Conservation (phyloP, 2,888 invertebrate genomes). For the Caenorhabditis angaria region DNA sequence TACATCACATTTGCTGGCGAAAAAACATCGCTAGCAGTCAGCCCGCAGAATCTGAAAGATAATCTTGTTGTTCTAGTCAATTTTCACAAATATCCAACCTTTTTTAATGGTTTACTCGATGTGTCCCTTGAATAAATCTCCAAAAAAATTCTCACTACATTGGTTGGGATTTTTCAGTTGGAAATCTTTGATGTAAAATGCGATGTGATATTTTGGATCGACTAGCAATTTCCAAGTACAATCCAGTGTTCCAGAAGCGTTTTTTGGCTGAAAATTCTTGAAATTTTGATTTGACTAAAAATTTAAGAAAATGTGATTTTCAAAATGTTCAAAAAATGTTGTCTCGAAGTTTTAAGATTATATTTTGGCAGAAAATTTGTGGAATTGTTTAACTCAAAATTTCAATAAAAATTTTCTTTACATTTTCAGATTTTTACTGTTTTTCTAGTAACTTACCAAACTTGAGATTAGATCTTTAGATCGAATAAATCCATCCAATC, state of each 20-base stretch:
- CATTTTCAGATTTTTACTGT: not conserved
- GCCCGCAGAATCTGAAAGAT: conserved; percentile 56
- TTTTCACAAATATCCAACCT: not conserved
- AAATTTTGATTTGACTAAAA: not conserved
- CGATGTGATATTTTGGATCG: conserved; percentile 44
- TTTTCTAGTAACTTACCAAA: conserved; percentile 7
- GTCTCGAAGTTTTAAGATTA: conserved; percentile 35
- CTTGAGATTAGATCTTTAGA: conserved; percentile 34
- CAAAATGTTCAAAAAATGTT: too few species aligned
- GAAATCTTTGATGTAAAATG: conserved; percentile 65
- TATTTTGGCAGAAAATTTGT: conserved; percentile 36
- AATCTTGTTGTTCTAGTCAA: not conserved
- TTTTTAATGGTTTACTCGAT: conserved; percentile 54
- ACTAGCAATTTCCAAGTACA: conserved; percentile 66
- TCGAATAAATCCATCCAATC: conserved; percentile 60
- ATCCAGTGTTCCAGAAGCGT: conserved; percentile 52
- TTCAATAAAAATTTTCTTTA: too few species aligned
- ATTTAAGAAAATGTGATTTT: too few species aligned
- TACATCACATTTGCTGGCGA: conserved; percentile 50
- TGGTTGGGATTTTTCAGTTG: conserved; percentile 65
- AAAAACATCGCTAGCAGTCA: conserved; percentile 52
- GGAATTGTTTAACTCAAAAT: too few species aligned
- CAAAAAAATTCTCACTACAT: conserved; percentile 67
- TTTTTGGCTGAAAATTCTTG: conserved; percentile 29
- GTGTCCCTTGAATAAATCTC: conserved; percentile 68